A percentile compares a stretch with the other conserved stretches of the same genome.
Conservation (phyloP, 2,888 invertebrate species). For the Campoplex nolae region DNA sequence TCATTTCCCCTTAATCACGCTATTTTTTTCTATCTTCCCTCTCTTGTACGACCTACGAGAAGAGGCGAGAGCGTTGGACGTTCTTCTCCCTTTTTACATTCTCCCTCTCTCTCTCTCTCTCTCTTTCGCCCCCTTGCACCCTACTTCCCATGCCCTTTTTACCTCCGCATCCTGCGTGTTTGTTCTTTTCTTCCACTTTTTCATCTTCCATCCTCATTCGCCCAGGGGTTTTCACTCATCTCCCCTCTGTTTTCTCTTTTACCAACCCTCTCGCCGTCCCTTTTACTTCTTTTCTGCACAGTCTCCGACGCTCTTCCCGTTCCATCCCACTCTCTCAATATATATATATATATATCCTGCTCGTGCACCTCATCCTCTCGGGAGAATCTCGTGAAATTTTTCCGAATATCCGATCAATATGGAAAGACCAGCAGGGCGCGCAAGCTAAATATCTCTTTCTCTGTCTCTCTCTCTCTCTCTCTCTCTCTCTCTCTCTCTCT, state of each 20-base stretch:
- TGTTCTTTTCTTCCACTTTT: slow-evolving; percentile 58
- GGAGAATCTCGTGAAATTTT: slow-evolving; percentile 79
- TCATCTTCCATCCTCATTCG: slow-evolving; percentile 66
- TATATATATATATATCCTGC: slow-evolving; percentile 38
- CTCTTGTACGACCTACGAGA: slow-evolving; percentile 17
- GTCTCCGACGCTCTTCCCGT: slow-evolving; percentile 64
- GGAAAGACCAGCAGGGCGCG: slow-evolving; percentile 73
- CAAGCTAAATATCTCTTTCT: slow-evolving; percentile 65
- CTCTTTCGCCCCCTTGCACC: slow-evolving; percentile 70
- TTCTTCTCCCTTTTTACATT: slow-evolving; percentile 67
- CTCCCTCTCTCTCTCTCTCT: slow-evolving; percentile 67
- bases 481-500: slow-evolving; percentile 7
- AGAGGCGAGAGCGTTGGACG: slow-evolving; percentile 41
- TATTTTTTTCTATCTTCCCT: background rate
- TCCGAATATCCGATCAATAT: slow-evolving; percentile 83
- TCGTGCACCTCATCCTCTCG: slow-evolving; percentile 68
- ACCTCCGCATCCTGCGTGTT: slow-evolving; percentile 56
- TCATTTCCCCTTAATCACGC: slow-evolving; percentile 44
- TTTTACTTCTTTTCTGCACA: slow-evolving; percentile 55
- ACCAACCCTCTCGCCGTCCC: slow-evolving; percentile 56
- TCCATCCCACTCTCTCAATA: slow-evolving; percentile 42
- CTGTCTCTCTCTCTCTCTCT: slow-evolving; percentile 22
- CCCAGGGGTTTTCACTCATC: slow-evolving; percentile 61
- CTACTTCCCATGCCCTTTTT: slow-evolving; percentile 63
- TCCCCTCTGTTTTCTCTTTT: slow-evolving; percentile 38